Conservation (phyloP, 2,797 vertebrate genomes). For the Sebastes minor region DNA sequence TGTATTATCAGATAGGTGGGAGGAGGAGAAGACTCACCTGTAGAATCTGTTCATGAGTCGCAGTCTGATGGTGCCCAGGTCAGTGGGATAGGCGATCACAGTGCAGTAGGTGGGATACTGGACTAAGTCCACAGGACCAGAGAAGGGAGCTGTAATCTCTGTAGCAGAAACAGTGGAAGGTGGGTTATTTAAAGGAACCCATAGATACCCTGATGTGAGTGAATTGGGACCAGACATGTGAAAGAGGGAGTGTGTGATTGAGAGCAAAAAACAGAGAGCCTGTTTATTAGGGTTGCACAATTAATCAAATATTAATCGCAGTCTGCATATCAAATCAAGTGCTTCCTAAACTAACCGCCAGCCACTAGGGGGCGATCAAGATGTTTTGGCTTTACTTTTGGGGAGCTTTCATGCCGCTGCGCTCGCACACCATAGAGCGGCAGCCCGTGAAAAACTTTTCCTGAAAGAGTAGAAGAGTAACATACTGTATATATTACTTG, state of each 20-base stretch:
- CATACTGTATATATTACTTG: too few relatives aligned
- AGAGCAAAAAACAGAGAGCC: not conserved
- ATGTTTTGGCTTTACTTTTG: not conserved
- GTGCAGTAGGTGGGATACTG: conserved; percentile 96
- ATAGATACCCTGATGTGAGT: not conserved
- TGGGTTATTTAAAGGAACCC: not conserved
- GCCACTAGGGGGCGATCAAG: not conserved
- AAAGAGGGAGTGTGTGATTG: not conserved
- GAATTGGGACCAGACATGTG: not conserved
- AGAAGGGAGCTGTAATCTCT: conserved; percentile 94
- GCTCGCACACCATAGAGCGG: not conserved
- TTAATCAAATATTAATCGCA: too few relatives aligned
- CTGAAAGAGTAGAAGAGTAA: too few relatives aligned
- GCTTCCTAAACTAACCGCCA: not conserved
- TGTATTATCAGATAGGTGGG: not conserved
- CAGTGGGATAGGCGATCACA: conserved; percentile 94
- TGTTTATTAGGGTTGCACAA: not conserved
- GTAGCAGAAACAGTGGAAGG: conserved; percentile 17
- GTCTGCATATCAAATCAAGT: not conserved
- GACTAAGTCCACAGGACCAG: conserved; percentile 91
- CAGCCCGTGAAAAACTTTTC: not conserved
- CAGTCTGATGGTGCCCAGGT: conserved; percentile 92
- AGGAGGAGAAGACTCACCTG: conserved; percentile 81
- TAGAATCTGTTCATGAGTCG: conserved; percentile 95
- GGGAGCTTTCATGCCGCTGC: not conserved